Evolutionary conservation across 2,113 vertebrate genomes (phyloP).

Genomic region (Myotis yumanensis): DNA sequence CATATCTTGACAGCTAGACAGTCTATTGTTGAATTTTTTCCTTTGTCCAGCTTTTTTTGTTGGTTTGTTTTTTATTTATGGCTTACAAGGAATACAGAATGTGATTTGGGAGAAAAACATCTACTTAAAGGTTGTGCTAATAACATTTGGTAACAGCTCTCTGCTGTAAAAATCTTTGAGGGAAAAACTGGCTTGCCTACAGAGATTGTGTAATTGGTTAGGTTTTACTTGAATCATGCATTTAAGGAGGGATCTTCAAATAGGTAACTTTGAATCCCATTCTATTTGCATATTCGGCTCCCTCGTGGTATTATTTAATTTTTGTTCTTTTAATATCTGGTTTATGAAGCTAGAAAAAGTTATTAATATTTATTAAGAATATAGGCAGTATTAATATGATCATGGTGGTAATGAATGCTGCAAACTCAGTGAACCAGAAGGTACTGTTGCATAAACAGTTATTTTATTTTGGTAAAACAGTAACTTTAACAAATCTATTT

Average conservation of each 20-base stretch:
- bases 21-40: conserved; percentile 53
- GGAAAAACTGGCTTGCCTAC: conserved; percentile 31
- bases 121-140: conserved; percentile 56
- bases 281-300: conserved; percentile 31
- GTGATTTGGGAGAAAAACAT: conserved; percentile 44
- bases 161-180: conserved; percentile 39
- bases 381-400: conserved; percentile 41
- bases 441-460: conserved; percentile 66
- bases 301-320: conserved; percentile 40
- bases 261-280: conserved; percentile 54
- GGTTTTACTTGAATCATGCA: conserved; percentile 56
- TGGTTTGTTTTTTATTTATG: not conserved
- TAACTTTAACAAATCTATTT: conserved; percentile 76
- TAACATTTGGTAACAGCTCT: conserved; percentile 60
- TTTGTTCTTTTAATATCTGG: conserved; percentile 14
- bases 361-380: conserved; percentile 49
- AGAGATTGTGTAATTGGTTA: conserved; percentile 66
- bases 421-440: conserved; percentile 55
- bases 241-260: conserved; percentile 50
- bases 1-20: conserved; percentile 6
- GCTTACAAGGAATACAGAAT: conserved; percentile 50
- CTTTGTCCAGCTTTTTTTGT: not conserved
- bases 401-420: conserved; percentile 5
- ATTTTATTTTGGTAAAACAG: conserved; percentile 64
- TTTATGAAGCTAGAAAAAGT: conserved; percentile 56